Evolutionary conservation across 2,888 invertebrate species (phyloP).

Genomic region (Ochropleura leucogaster): DNA sequence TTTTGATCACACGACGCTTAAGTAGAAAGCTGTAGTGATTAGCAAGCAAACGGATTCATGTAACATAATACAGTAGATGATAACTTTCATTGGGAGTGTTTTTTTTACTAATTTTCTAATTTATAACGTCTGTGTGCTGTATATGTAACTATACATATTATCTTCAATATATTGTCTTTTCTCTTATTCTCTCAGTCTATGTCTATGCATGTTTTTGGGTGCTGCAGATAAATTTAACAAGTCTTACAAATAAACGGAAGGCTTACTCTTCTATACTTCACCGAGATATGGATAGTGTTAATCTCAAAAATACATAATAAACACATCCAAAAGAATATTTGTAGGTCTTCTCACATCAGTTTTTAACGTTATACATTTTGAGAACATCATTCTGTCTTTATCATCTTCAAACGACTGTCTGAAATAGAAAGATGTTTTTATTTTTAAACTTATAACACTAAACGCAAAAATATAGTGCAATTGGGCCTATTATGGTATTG

Average conservation of each 20-base stretch:
- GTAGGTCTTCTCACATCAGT: neutral
- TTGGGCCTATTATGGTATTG: neutral
- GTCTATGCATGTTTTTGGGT: slow-evolving; percentile 74
- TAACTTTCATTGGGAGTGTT: slow-evolving; percentile 46
- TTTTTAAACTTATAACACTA: neutral
- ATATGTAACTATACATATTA: slow-evolving; percentile 72
- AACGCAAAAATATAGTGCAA: neutral
- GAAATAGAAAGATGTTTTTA: neutral
- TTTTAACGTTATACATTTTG: neutral
- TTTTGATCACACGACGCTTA: slow-evolving; percentile 61
- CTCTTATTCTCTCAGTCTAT: slow-evolving; percentile 80
- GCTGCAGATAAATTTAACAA: slow-evolving; percentile 63
- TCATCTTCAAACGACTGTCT: neutral
- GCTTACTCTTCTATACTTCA: neutral
- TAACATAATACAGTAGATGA: slow-evolving; percentile 38
- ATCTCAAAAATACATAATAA: neutral
- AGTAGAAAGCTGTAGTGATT: slow-evolving; percentile 67
- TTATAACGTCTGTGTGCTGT: slow-evolving; percentile 86
- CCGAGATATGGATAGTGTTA: neutral
- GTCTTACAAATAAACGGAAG: neutral
- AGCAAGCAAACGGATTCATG: slow-evolving; percentile 84
- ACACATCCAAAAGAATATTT: neutral
- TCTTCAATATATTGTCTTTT: slow-evolving; percentile 61
- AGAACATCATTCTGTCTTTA: neutral
- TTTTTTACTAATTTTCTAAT: slow-evolving; percentile 52